These are phyloP conservation scores for Ispidina lecontei DNA, from an alignment of 2,797 vertebrate species.

Conservation along the genomic window DNA sequence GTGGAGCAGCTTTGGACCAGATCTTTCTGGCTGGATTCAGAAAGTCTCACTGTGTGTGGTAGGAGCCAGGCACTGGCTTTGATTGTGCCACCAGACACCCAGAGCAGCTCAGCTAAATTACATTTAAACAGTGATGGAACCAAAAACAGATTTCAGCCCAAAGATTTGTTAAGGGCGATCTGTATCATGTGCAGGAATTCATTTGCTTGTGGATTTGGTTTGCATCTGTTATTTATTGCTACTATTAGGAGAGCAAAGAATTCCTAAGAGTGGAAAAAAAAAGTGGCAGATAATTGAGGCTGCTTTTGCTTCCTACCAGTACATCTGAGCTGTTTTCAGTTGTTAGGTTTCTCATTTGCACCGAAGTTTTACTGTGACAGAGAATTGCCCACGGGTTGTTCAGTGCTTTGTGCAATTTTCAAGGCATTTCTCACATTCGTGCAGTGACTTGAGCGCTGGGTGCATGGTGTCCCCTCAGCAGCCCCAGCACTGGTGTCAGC, in stretches of 20 bases:
- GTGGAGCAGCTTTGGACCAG: not conserved
- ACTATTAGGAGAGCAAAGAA: not conserved
- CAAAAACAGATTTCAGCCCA: not conserved
- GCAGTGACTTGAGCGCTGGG: not conserved
- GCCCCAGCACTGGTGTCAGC: not conserved
- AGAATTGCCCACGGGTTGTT: constrained; percentile 54
- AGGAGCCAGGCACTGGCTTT: not conserved
- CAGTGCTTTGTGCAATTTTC: constrained; percentile 42
- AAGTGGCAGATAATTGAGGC: constrained; percentile 17
- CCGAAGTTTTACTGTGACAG: constrained; percentile 47
- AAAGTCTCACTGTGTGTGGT: not conserved
- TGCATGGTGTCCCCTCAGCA: not conserved
- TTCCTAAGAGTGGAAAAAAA: not conserved
- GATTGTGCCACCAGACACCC: not conserved
- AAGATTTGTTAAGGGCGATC: not conserved
- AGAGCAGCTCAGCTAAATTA: not conserved
- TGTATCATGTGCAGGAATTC: not conserved
- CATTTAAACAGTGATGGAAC: not conserved
- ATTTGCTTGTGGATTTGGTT: not conserved
- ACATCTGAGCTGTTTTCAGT: constrained; percentile 53
- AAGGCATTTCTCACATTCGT: constrained; percentile 2
- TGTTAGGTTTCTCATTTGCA: constrained; percentile 58
- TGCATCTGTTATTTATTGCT: not conserved
- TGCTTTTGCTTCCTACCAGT: constrained; percentile 19
- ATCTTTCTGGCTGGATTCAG: not conserved